phyloP scores from a whole-genome alignment of 2,888 invertebrate genomes.

The Halictus quadricinctus region DNA sequence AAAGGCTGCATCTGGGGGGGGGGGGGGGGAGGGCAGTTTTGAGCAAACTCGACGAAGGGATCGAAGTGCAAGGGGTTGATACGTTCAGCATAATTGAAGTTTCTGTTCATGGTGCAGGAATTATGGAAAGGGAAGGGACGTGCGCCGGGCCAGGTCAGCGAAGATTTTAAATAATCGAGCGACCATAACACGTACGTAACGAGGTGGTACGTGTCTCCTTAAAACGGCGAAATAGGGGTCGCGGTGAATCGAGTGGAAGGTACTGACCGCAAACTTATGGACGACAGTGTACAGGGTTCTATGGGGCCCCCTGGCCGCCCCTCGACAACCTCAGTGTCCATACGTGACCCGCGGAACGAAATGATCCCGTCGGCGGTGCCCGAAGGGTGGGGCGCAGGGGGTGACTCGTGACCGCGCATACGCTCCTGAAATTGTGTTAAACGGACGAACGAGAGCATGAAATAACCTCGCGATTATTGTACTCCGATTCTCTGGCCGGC shows the following conservation, averaged over 20 bases:
- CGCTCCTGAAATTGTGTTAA: constrained; percentile 64
- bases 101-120: not conserved
- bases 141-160: not conserved
- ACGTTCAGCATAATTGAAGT: not conserved
- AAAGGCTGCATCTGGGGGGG: no score
- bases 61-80: no score
- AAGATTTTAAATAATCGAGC: not conserved
- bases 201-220: not conserved
- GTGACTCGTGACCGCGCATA: constrained; percentile 63
- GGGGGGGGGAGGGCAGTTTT: no score
- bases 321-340: constrained; percentile 10
- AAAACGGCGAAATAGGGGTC: not conserved
- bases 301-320: constrained; percentile 1
- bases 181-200: not conserved
- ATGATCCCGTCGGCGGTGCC: constrained; percentile 12
- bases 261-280: constrained; percentile 2
- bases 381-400: not conserved
- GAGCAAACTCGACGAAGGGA: no score
- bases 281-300: constrained; percentile 1
- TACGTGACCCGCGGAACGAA: constrained; percentile 22
- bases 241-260: constrained; percentile 1
- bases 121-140: not conserved
- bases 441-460: constrained; percentile 60
- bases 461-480: constrained; percentile 61
- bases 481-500: not conserved